Evolutionary conservation across 1,140 invertebrate genomes (phyloP).

Genomic region (Rhopalosiphum maidis): DNA sequence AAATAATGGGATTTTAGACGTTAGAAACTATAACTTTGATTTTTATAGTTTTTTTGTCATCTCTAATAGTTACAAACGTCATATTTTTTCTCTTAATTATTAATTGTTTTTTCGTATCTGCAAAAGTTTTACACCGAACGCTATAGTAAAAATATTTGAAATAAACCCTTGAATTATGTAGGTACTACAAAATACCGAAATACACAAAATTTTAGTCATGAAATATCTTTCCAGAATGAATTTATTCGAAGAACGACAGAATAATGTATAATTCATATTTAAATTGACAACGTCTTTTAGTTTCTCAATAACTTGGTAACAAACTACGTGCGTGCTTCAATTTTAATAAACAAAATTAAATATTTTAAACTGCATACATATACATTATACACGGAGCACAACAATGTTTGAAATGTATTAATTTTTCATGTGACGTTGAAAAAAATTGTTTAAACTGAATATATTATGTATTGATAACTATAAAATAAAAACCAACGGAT

Average conservation of each 20-base stretch:
- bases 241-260: neutral
- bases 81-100: neutral
- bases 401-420: neutral
- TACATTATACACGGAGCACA: neutral
- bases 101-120: neutral
- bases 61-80: neutral
- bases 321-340: neutral
- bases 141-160: neutral
- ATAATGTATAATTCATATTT: slow-evolving; percentile 7
- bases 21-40: neutral
- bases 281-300: neutral
- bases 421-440: neutral
- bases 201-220: neutral
- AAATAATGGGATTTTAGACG: neutral
- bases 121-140: neutral
- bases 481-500: neutral
- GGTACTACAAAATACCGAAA: neutral
- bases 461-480: neutral
- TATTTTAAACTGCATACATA: neutral
- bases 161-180: neutral
- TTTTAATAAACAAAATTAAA: slow-evolving; percentile 37
- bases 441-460: neutral
- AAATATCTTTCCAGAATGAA: neutral
- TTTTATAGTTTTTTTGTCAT: neutral
- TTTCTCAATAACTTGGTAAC: neutral